Percentiles rank a stretch among this genome's conserved stretches.
Conservation (phyloP, 2,888 invertebrate genomes). For the Byasa hedistus region DNA sequence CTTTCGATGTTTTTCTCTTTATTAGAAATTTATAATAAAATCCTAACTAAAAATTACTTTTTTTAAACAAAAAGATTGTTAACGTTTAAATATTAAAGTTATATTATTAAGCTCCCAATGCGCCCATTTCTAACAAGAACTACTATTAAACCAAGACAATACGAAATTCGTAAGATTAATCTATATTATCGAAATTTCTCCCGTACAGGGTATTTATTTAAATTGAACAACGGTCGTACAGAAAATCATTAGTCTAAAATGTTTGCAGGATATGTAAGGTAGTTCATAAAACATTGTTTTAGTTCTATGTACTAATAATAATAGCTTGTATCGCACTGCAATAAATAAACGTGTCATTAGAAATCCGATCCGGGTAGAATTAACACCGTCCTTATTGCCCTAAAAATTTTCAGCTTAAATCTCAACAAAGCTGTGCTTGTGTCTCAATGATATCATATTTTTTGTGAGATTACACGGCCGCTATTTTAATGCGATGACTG, state of each 20-base stretch:
- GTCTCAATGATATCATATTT: constrained; percentile 16
- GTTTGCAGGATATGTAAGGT: too few species aligned
- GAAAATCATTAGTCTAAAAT: too few species aligned
- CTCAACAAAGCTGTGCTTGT: constrained; percentile 24
- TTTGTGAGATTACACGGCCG: constrained; percentile 12
- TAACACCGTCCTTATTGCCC: constrained; percentile 21
- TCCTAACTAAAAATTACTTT: not conserved
- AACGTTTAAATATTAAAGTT: not conserved
- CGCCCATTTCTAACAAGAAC: not conserved
- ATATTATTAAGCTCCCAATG: not conserved
- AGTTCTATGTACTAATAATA: not conserved
- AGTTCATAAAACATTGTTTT: too few species aligned
- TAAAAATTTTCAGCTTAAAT: constrained; percentile 25
- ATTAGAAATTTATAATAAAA: not conserved
- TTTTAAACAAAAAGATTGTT: not conserved
- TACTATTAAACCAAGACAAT: not conserved
- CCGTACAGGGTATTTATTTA: too few species aligned
- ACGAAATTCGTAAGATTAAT: too few species aligned
- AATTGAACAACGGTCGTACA: too few species aligned
- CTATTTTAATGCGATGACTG: not conserved
- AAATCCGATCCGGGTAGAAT: constrained; percentile 15
- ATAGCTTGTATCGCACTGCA: constrained; percentile 38
- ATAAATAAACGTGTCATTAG: constrained; percentile 31
- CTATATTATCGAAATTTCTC: too few species aligned
- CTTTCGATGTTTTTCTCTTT: not conserved